Conservation (phyloP, 2,888 invertebrate genomes). For the Amphimallon solstitiale region DNA sequence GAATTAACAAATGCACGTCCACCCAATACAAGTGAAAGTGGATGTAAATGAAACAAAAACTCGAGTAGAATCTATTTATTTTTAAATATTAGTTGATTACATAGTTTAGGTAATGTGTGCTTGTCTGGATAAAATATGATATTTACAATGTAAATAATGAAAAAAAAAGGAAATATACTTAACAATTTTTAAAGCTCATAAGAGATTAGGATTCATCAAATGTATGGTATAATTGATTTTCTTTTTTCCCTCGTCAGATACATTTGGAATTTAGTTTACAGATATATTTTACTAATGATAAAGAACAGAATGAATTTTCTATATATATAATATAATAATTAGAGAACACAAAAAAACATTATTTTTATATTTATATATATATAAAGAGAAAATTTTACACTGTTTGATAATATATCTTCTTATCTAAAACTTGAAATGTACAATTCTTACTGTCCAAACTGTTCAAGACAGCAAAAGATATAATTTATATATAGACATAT, state of each 20-base stretch:
- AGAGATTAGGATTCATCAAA: slow-evolving; percentile 44
- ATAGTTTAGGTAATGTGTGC: slow-evolving; percentile 64
- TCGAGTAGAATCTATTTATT: slow-evolving; percentile 63
- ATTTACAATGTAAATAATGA: slow-evolving; percentile 64
- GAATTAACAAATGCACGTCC: too few species aligned
- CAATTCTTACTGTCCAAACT: slow-evolving; percentile 58
- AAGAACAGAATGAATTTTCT: slow-evolving; percentile 34
- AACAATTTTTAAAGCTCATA: slow-evolving; percentile 59
- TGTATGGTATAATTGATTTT: slow-evolving; percentile 41
- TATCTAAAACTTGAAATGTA: slow-evolving; percentile 57
- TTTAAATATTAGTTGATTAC: slow-evolving; percentile 65
- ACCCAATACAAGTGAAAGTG: neutral
- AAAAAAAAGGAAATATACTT: slow-evolving; percentile 58
- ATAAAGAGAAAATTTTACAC: slow-evolving; percentile 41
- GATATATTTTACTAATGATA: slow-evolving; percentile 33
- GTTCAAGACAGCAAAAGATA: slow-evolving; percentile 54
- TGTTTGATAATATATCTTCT: slow-evolving; percentile 43
- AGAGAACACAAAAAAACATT: slow-evolving; percentile 44
- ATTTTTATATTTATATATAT: slow-evolving; percentile 30
- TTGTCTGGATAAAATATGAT: slow-evolving; percentile 64
- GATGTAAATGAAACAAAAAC: neutral
- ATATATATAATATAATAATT: slow-evolving; percentile 35
- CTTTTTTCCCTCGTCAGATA: slow-evolving; percentile 27
- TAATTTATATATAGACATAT: slow-evolving; percentile 12
- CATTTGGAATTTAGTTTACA: slow-evolving; percentile 36